Evolutionary conservation across 2,797 vertebrate species (phyloP).

Genomic region (Micrastur ruficollis): DNA sequence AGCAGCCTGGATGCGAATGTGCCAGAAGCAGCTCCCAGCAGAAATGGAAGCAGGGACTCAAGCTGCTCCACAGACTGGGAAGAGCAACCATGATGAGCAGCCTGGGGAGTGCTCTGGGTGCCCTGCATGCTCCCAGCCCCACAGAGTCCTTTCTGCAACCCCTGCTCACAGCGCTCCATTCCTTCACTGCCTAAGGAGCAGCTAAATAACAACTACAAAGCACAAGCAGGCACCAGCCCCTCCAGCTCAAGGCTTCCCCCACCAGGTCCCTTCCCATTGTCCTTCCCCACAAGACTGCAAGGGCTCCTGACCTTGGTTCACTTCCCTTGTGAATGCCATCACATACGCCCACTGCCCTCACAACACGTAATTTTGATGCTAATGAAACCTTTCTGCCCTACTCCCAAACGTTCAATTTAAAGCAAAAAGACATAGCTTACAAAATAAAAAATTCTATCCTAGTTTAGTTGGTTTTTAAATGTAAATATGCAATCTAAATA

Average conservation of each 20-base stretch:
- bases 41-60: not conserved
- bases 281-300: not conserved
- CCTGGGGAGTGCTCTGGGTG: not conserved
- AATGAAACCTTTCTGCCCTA: not conserved
- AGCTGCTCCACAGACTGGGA: not conserved
- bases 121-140: not conserved
- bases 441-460: not conserved
- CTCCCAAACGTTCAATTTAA: not conserved
- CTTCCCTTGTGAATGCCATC: not conserved
- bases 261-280: not conserved
- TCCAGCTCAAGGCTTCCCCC: not conserved
- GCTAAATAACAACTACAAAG: not conserved
- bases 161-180: not conserved
- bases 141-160: not conserved
- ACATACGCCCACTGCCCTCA: not conserved
- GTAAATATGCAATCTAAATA: not conserved
- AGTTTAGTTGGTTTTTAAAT: not conserved
- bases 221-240: not conserved
- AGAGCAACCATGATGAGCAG: fast-evolving
- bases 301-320: fast-evolving
- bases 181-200: not conserved
- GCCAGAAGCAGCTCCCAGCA: not conserved
- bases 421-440: not conserved
- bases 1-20: not conserved
- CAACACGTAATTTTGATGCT: not conserved